phyloP scores from a whole-genome alignment of 2,113 vertebrate species.

The Clarias macrocephalus region DNA sequence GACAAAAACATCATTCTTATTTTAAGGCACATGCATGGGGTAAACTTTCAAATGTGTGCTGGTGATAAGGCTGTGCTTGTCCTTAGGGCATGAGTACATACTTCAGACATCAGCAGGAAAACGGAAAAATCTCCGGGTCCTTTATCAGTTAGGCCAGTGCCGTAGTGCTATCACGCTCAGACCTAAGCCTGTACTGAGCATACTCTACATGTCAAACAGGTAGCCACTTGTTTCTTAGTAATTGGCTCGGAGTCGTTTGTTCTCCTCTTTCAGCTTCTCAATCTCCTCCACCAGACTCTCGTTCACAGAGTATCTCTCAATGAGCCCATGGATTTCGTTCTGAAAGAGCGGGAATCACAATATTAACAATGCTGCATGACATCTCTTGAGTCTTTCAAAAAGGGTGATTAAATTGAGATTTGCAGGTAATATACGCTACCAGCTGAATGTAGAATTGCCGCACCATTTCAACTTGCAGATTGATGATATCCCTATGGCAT shows the following conservation, averaged over 20 bases:
- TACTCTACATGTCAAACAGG: background rate
- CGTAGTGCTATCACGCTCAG: background rate
- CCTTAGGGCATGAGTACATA: conserved; percentile 20
- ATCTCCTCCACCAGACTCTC: conserved; percentile 93
- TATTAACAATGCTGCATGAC: background rate
- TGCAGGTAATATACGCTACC: conserved; percentile 71
- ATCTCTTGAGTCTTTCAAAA: background rate
- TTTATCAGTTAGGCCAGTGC: background rate
- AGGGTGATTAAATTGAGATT: background rate
- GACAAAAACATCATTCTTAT: conserved; percentile 13
- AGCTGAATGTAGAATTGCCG: conserved; percentile 95
- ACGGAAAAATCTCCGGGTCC: background rate
- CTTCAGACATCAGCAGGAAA: conserved; percentile 11
- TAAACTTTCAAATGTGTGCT: conserved; percentile 27
- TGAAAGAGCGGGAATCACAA: conserved; percentile 57
- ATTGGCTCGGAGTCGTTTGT: conserved; percentile 84
- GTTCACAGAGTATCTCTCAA: conserved; percentile 91
- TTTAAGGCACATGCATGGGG: conserved; percentile 40
- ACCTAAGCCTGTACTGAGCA: background rate
- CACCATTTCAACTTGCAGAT: conserved; percentile 98
- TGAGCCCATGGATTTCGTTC: conserved; percentile 91
- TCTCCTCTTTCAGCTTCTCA: conserved; percentile 90
- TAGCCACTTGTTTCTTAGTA: conserved; percentile 74
- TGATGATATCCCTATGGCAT: conserved; percentile 92
- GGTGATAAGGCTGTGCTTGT: conserved; percentile 9